These are phyloP conservation scores for Cetoscarus ocellatus DNA, from an alignment of 2,797 vertebrate species.

Conservation along the genomic window DNA sequence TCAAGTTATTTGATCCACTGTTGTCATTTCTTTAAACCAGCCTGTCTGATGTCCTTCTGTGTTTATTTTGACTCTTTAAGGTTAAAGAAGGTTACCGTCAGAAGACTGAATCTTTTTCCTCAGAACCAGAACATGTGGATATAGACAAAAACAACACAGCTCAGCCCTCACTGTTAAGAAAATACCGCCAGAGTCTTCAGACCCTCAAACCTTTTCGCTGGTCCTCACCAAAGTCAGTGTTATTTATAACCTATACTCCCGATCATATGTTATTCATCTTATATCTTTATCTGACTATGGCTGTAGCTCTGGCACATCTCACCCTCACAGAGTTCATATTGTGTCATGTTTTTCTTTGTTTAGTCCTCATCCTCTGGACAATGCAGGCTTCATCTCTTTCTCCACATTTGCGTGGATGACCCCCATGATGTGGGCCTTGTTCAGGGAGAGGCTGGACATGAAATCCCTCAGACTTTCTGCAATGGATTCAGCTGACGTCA, in stretches of 20 bases:
- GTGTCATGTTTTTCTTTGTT: constrained; percentile 14
- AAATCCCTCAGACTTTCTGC: constrained; percentile 75
- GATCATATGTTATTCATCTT: no score
- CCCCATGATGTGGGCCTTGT: constrained; percentile 81
- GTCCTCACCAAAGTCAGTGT: constrained; percentile 71
- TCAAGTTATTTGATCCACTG: constrained; percentile 21
- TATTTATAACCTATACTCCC: neutral
- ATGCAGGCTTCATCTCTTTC: constrained; percentile 85
- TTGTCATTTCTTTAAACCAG: neutral
- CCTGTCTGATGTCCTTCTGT: neutral
- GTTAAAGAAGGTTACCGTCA: constrained; percentile 7
- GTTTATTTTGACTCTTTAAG: constrained; percentile 21
- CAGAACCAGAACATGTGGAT: constrained; percentile 34
- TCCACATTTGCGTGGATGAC: constrained; percentile 85
- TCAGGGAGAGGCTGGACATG: constrained; percentile 74
- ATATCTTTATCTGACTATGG: neutral
- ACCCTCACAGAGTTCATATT: neutral
- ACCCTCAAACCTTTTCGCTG: constrained; percentile 79
- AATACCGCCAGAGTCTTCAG: constrained; percentile 76
- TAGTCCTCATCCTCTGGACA: constrained; percentile 82
- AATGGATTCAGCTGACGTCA: constrained; percentile 73
- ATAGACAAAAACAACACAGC: constrained; percentile 26
- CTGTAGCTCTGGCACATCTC: neutral
- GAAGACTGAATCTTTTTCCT: constrained; percentile 16
- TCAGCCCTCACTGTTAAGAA: constrained; percentile 39